A percentile compares a stretch with the other conserved stretches of the same genome.
These are phyloP conservation scores for Pedetes capensis DNA, from an alignment of 2,113 vertebrate species.

Conservation along the genomic window DNA sequence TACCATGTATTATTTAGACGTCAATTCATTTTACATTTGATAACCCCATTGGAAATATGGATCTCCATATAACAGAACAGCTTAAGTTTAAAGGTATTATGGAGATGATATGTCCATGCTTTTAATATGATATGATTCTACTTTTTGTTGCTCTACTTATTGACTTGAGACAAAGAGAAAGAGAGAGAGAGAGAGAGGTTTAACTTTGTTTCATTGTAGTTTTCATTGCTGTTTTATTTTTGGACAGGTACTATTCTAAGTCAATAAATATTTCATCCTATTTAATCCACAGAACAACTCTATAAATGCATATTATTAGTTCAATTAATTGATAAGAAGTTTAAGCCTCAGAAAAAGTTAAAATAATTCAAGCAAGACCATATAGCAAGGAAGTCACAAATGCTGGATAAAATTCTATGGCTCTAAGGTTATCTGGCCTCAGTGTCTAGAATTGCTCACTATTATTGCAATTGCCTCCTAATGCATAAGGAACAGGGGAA, in stretches of 20 bases:
- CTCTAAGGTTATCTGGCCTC: neutral
- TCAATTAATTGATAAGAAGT: neutral
- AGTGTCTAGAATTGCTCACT: neutral
- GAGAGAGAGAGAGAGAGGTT: neutral
- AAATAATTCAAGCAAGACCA: neutral
- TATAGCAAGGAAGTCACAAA: neutral
- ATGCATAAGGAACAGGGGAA: neutral
- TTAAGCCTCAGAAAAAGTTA: neutral
- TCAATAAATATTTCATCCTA: neutral
- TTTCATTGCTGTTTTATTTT: neutral
- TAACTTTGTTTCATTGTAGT: neutral
- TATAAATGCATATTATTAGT: neutral
- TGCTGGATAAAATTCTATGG: neutral
- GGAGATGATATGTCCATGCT: neutral
- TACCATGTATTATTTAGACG: neutral
- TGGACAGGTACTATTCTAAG: accelerated
- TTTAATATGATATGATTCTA: neutral
- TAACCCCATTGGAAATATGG: neutral
- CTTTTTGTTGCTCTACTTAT: neutral
- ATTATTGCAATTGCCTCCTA: neutral
- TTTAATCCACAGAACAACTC: neutral
- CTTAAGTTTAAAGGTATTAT: neutral
- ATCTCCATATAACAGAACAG: neutral
- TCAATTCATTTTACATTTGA: neutral
- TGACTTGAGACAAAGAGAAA: neutral